Evolutionary conservation across 2,113 vertebrate genomes (phyloP), one percentile per base, ranked within the genome.

Genomic region (Gila orcuttii): DNA sequence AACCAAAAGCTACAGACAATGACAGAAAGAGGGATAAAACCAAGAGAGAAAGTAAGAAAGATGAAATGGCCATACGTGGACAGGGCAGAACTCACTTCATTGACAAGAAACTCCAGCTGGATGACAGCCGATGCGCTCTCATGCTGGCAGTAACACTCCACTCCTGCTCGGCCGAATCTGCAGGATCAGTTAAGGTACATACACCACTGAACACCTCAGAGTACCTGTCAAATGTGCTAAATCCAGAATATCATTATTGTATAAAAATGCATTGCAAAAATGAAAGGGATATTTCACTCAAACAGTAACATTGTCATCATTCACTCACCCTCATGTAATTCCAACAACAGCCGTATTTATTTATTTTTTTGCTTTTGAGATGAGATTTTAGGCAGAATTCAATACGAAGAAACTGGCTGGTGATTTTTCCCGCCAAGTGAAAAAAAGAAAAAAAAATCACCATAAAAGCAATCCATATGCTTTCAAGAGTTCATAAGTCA

Each of bases 51-150:
- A 57, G 31, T 52, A 12, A 28, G 2, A 19, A 21, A 31, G 6
- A 31, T 47, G 13, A 50, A 75, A 75, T 25, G 45, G 0, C 23
- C 12, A 75, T 15, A 28, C 17, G 21, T 10, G 45, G 2, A n/a
- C 45, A 82, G 42, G 19, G 73, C 15, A 62, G 64, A 76, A 86
- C 96, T 94, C 76, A 99, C 98, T 97, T 99, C 98, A 85, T 99
- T 99, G 90, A 98, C 95, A 93, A 99, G 96, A 95, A 99, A 99
- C 95, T 99, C 97, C 89, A 99, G 96, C 92, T 99, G 97, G 92
- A 99, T 99, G 89, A 99, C 96, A 39, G 97, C 96, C 28, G 97
- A 96, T 36, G 95, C 97, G 83, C 96, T 97, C 91, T 99, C 98
- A 82, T 99, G 98, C 69, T 99, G 98, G 92, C 98, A 99, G 90